Evolutionary conservation across 2,888 invertebrate species (phyloP), one percentile per base, ranked within the genome.

Genomic region (Ditylenchus weischeri): DNA sequence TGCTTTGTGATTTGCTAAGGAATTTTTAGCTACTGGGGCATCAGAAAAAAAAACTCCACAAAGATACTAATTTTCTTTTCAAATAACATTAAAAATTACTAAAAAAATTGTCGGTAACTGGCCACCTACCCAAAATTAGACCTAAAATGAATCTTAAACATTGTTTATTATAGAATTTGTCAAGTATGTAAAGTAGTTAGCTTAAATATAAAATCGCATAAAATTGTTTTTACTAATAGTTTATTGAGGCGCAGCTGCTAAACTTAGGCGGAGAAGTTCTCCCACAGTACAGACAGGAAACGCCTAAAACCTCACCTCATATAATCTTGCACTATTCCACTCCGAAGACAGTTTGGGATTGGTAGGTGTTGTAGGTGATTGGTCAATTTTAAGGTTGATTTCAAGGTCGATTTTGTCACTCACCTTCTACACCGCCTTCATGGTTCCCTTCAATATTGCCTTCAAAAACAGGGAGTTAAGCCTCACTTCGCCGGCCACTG

Each of bases 381-480:
- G 7, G 11, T 38, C 15, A 10, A 43, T 43, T 15, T 2, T 15
- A 43, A 11, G 38, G 38, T 38, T 10, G 3, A 6, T 43, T 43
- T 43, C 15, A 3, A 43, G 43, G 98, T 92, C 98, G 86, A 99
- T 98, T 85, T 89, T 99, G 82, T 92, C 93, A 87, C 89, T 99
- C 85, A 99, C 98, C 82, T 96, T 98, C 88, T 98, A 98, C 88
- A 98, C 98, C 80, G 96, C 93, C 84, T 92, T 94, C 86, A 87
- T 88, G 92, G 95, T 96, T 84, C 98, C 98, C 78, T 98, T 94
- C 88, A 98, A 98, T 87, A 95, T 96, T 84, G 95, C 98, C 85
- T 98, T 98, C 88, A 81, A 95, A 88, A 95, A 94, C 88, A 96
- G 96, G 87, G 95, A 93, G 78, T 43, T 43, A 13, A 43, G 43